Evolutionary conservation across 2,888 invertebrate species (phyloP), one percentile per base, ranked within the genome.

Genomic region (Charanyca ferruginea): DNA sequence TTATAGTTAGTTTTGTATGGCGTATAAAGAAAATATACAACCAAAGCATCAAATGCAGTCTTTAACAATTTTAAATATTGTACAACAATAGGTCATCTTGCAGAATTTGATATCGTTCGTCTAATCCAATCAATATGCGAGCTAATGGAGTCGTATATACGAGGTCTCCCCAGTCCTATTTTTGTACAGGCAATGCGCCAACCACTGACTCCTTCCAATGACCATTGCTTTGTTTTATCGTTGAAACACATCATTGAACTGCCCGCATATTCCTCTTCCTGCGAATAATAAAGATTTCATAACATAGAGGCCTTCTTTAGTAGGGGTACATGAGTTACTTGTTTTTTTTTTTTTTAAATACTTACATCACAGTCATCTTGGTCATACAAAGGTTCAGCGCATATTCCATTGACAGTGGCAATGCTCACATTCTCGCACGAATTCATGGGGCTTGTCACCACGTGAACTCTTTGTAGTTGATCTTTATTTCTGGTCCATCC

Each of bases 251-350:
- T 96, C 96, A 98, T 97, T 6, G 98, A 98, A 91, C 98, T 98
- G 18, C 98, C 98, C 8, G 98, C 98, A 83, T 97, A 97, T 93
- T 98, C 98, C 93, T 98, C 98, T 91, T 98, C 98, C 98, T 98
- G 89, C 62, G 87, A 79, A 73, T 54, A 66, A 55, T 22, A 11
- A 45, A 35, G 0, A n/a, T 9, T 1, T 38, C 0, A 41, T 23
- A 47, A 9, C 23, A 13, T 0, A 38, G 0, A 23, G 20, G 13
- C 38, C 9, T 23, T 35, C n/a, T 7, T 38, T 20, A 6, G 6
- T 8, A 1, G 32, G 23, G 13, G 8, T 38, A 16, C 22, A 55
- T 16, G 18, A 32, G 23, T 32, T 35, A 35, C 32, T 35, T 16
- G n/a, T 2, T 1, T 23, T n/a, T 5, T 8, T 25, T 16, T 47